phyloP scores from a whole-genome alignment of 2,888 invertebrate genomes.

The Druceiella hillmani region DNA sequence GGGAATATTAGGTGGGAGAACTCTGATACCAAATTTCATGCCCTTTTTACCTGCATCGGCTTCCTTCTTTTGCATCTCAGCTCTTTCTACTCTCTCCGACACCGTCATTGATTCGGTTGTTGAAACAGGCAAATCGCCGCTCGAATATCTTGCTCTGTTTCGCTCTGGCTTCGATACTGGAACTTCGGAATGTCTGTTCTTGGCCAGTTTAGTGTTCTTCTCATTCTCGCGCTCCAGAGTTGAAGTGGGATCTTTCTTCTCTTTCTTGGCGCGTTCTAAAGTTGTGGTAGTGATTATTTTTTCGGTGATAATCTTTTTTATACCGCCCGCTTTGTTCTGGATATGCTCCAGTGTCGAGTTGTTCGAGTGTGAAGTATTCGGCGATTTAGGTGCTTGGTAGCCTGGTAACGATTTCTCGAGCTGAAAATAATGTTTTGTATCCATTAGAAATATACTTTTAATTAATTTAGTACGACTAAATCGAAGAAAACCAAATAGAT shows the following conservation, averaged over 20 bases:
- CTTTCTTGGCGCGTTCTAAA: slow-evolving; percentile 43
- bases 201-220: slow-evolving; percentile 42
- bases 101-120: slow-evolving; percentile 37
- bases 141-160: slow-evolving; percentile 38
- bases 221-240: slow-evolving; percentile 49
- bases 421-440: slow-evolving; percentile 32
- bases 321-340: slow-evolving; percentile 43
- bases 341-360: slow-evolving; percentile 36
- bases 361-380: slow-evolving; percentile 43
- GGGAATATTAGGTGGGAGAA: slow-evolving; percentile 54
- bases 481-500: no score
- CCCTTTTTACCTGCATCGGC: slow-evolving; percentile 52
- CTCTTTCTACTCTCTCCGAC: slow-evolving; percentile 34
- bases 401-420: slow-evolving; percentile 47
- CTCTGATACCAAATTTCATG: slow-evolving; percentile 65
- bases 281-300: slow-evolving; percentile 45
- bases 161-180: slow-evolving; percentile 39
- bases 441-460: slow-evolving; percentile 3
- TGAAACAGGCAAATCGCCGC: no score
- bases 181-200: slow-evolving; percentile 37
- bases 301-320: slow-evolving; percentile 48
- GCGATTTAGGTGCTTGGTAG: slow-evolving; percentile 43
- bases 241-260: slow-evolving; percentile 36
- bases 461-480: slow-evolving; percentile 3
- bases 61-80: slow-evolving; percentile 51